Evolutionary conservation across 2,113 vertebrate genomes (phyloP), one percentile per base, ranked within the genome.

Genomic region (Oncorhynchus kisutch): DNA sequence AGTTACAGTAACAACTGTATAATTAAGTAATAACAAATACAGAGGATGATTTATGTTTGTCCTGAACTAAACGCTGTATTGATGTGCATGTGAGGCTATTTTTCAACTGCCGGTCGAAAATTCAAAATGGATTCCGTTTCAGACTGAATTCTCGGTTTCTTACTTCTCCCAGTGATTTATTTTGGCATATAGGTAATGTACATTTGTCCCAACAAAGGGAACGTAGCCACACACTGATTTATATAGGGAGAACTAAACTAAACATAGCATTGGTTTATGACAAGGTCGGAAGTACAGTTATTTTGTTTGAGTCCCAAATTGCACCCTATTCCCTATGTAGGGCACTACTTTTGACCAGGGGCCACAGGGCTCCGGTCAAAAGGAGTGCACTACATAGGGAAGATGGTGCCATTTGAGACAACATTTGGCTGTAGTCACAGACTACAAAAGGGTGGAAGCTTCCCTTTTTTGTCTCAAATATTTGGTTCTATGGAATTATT

Each of bases 11-110:
- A 45, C 9, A 45, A 67, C 39, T 3, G 69, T 59, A 77, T 79
- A 76, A 77, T 79, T 70, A 84, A 82, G 67, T 73, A 65, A 75
- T 60, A 34, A 45, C 57, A 79, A 79, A 86, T 86, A 79, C 39
- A 31, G 34, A 31, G 48, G 12, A 77, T 81, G 79, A 85, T 76
- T 72, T 77, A 81, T 78, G 76, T 48, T 70, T 67, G 54, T 39
- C 22, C 67, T 51, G 67, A 82, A 45, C 39, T 45, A 45, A 45
- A 45, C 9, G 80, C 71, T 24, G 57, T 73, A 78, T 48, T 75
- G 74, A 82, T 71, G 80, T 73, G 73, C 80, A 82, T 74, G 77
- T 79, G 72, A 78, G 65, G 66, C 13, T 69, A 31, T 71, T 60
- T 25, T 29, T 22, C 4, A 11, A 73, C 71, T 78, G 77, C 67